A percentile compares a stretch with the other conserved stretches of the same genome.
Evolutionary conservation across 2,113 vertebrate genomes (phyloP).

Genomic region (Xenopus borealis): DNA sequence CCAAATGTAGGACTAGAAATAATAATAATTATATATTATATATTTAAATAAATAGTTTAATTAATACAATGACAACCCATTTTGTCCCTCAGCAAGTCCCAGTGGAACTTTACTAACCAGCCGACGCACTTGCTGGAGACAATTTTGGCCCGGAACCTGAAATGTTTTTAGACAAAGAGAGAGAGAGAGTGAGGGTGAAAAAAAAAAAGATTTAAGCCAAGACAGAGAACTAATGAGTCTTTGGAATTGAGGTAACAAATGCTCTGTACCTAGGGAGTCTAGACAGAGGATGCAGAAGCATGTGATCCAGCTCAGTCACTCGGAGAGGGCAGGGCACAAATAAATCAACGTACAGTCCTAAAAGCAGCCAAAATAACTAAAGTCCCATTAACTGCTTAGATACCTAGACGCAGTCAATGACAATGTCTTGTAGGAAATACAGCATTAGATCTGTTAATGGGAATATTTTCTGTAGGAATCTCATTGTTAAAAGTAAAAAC

Average conservation of each 20-base stretch:
- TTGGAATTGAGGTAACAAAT: slow-evolving; percentile 20
- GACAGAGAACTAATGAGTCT: slow-evolving; percentile 26
- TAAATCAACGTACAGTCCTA: slow-evolving; percentile 9
- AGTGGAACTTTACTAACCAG: too few relatives aligned
- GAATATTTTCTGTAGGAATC: too few relatives aligned
- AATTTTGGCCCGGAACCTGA: neutral
- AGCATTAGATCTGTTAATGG: too few relatives aligned
- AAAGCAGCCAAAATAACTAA: neutral
- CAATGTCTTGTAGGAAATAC: too few relatives aligned
- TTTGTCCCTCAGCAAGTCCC: too few relatives aligned
- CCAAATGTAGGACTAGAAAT: too few relatives aligned
- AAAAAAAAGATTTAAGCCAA: neutral
- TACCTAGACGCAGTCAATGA: too few relatives aligned
- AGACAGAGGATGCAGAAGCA: slow-evolving; percentile 16
- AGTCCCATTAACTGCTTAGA: neutral
- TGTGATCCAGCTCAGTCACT: slow-evolving; percentile 21
- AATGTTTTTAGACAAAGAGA: neutral
- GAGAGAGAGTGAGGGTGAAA: neutral
- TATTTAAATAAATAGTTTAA: too few relatives aligned
- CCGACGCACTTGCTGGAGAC: too few relatives aligned
- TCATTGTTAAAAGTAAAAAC: too few relatives aligned
- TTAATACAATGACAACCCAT: too few relatives aligned
- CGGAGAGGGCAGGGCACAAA: neutral
- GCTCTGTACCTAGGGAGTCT: slow-evolving; percentile 4
- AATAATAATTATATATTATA: too few relatives aligned